Evolutionary conservation across 2,797 vertebrate genomes (phyloP), one percentile per base, ranked within the genome.

Genomic region (Nannoperca obscura): DNA sequence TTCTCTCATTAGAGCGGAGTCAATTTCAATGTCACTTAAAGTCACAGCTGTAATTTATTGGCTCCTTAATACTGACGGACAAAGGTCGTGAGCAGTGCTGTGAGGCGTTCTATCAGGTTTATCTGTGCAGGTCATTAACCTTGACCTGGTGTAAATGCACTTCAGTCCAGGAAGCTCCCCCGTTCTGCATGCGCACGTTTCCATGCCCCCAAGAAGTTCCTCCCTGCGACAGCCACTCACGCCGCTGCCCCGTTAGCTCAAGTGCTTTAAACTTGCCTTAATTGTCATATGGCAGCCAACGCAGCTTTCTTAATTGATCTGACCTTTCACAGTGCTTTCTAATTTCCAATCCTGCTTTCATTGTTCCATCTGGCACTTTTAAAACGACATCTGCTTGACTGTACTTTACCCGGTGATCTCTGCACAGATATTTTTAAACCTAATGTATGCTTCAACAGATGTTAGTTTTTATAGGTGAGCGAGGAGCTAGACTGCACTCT

Each of bases 371-470:
- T 99, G 98, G 97, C 97, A 96, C 97, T 97, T 97, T 98, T 83
- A 88, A 96, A 97, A 95, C 95, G 97, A 99, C 98, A 99, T 99
- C 98, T 99, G 98, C 95, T 96, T 97, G 97, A 99, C 98, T 98
- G 97, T 98, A 99, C 97, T 97, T 97, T 96, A 96, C 94, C 96
- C 96, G 96, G 95, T 98, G 98, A 99, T 99, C 97, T 98, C 96
- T 97, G 97, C 96, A 96, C 97, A 96, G 97, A 97, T 98, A 98
- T 98, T 97, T 98, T 97, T 97, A 97, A 98, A 97, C 96, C 94
- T 98, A 99, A 99, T 99, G 96, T 98, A 98, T 98, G 97, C 97
- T 97, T 97, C 96, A 98, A 96, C 98, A 99, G 98, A 99, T 99
- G 98, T 97, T 98, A 95, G 96, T 96, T 99, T 99, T 99, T 97